Evolutionary conservation across 2,113 vertebrate species (phyloP).

Genomic region (Motacilla tschutschensis): DNA sequence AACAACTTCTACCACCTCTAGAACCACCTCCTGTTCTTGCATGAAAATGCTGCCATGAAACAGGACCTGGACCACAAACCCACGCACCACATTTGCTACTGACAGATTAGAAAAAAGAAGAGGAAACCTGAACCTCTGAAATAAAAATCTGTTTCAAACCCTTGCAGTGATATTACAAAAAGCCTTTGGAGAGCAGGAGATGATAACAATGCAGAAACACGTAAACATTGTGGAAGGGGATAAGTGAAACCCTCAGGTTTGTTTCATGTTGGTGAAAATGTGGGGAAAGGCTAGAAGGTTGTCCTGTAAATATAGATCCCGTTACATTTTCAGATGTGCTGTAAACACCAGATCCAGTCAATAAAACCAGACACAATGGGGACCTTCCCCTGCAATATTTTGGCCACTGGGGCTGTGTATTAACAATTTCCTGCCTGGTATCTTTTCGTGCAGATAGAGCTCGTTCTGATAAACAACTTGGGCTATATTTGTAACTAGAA

Average conservation of each 20-base stretch:
- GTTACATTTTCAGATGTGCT: slow-evolving; percentile 72
- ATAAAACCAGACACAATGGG: slow-evolving; percentile 60
- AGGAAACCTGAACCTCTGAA: neutral
- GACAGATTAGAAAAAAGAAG: neutral
- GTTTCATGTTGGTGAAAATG: neutral
- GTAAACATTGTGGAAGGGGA: neutral
- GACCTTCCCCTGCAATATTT: slow-evolving; percentile 77
- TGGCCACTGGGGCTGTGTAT: slow-evolving; percentile 69
- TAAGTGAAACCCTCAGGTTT: neutral
- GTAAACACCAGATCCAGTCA: slow-evolving; percentile 46
- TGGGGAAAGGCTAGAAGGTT: neutral
- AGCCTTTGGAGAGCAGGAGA: neutral
- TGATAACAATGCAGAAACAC: neutral
- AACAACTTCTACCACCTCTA: neutral
- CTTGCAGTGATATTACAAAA: neutral
- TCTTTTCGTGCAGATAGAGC: slow-evolving; percentile 68
- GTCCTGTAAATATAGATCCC: slow-evolving; percentile 33
- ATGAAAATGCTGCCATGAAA: neutral
- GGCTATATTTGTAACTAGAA: slow-evolving; percentile 67
- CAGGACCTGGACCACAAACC: neutral
- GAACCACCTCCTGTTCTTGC: neutral
- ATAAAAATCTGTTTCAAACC: neutral
- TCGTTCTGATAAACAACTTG: slow-evolving; percentile 76
- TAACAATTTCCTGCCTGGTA: slow-evolving; percentile 75
- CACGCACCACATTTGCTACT: neutral